Evolutionary conservation across 2,797 vertebrate genomes (phyloP), one percentile per base, ranked within the genome.

Genomic region (Zenarchopterus dispar): DNA sequence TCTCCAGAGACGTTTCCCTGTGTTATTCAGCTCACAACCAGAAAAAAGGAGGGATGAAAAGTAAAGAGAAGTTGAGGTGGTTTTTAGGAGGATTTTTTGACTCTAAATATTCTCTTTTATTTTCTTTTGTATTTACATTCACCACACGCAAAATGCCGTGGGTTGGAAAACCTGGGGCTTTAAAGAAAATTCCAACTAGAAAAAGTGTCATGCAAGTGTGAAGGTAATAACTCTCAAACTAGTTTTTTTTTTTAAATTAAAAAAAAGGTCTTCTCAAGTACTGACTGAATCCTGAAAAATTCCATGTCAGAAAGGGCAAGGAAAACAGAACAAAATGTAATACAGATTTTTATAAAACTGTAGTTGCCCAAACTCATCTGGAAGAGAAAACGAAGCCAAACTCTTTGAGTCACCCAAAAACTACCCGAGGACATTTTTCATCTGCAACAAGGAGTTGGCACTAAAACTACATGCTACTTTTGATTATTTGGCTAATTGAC

Each of bases 1-100:
- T 73, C 82, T 67, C 64, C 62, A 39, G 70, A 82, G 70, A 67
- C 33, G 56, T 63, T 72, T 47, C 43, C 33, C 21, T 54, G 55
- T 45, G 56, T 56, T 70, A 39, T 67, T 80, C 64, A 65, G 45
- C 19, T 65, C 75, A 52, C 51, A 77, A 45, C 52, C 59, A 61
- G 72, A 46, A 78, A 47, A 66, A 58, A 47, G 43, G 8, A 53
- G 56, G 18, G 54, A 68, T 26, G 7, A 52, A 60, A 67, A 75
- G 26, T 1, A 0, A 70, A 65, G 78, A 61, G 76, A 73, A 81
- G 84, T 87, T 62, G 55, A 65, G 62, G 77, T 77, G 61, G 41
- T 54, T 6, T 70, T 64, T 59, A 56, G 68, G 68, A 81, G 28
- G 28, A 28, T 28, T 28, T 28, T 28, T 28, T 28, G 5, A 28